phyloP scores from a whole-genome alignment of 2,888 invertebrate genomes.

The Agrotis ipsilon region DNA sequence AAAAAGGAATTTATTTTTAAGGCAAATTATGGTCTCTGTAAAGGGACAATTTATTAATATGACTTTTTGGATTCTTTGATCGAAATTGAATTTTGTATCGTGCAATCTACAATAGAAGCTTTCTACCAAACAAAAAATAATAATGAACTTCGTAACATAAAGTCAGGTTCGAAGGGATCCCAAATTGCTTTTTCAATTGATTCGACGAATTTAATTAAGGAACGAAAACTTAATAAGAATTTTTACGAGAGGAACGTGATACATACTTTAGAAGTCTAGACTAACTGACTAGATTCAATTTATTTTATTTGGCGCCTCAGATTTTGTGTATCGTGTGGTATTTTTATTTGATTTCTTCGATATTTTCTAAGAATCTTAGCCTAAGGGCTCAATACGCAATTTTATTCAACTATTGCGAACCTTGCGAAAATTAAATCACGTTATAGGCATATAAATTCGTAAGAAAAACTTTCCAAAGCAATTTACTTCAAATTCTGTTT shows the following conservation, averaged over 20 bases:
- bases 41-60: conserved; percentile 9
- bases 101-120: conserved; percentile 9
- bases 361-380: conserved; percentile 52
- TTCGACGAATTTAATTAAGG: conserved; percentile 61
- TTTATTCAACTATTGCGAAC: conserved; percentile 47
- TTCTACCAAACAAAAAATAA: conserved; percentile 31
- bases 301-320: conserved; percentile 61
- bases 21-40: conserved; percentile 18
- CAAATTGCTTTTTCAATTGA: conserved; percentile 53
- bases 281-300: conserved; percentile 59
- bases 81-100: conserved; percentile 26
- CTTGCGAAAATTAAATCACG: conserved; percentile 47
- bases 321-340: conserved; percentile 51
- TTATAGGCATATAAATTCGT: conserved; percentile 30
- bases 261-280: conserved; percentile 51
- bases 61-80: not conserved
- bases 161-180: conserved; percentile 36
- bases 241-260: conserved; percentile 54
- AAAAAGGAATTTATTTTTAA: conserved; percentile 34
- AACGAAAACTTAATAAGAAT: conserved; percentile 43
- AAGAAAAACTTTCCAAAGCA: not conserved
- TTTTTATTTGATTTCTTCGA: conserved; percentile 60
- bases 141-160: conserved; percentile 27
- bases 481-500: conserved; percentile 5
- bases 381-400: conserved; percentile 48